phyloP scores from a whole-genome alignment of 23 tunicate genomes.

The Aplidium turbinatum region DNA sequence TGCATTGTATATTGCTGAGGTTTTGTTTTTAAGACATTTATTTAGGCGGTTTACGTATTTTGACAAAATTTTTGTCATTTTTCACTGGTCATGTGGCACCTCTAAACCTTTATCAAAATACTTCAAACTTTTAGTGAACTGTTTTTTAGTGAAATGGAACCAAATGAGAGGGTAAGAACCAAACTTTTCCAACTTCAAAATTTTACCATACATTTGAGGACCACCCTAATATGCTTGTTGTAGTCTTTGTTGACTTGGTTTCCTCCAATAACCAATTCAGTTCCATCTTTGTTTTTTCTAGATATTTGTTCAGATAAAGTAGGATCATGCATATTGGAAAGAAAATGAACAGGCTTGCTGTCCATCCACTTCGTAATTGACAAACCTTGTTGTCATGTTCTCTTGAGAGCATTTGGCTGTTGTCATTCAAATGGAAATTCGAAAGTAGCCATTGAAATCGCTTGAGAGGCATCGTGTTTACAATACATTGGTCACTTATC shows the following conservation, averaged over 20 bases:
- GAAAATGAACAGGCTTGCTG: conserved; percentile 13
- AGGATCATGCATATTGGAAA: conserved; percentile 18
- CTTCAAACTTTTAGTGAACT: no score
- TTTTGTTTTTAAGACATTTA: no score
- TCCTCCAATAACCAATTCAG: background rate
- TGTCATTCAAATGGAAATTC: conserved; percentile 7
- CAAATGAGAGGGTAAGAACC: no score
- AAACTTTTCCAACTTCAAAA: no score
- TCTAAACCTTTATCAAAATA: no score
- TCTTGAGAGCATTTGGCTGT: conserved; percentile 18
- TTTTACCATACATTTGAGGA: no score
- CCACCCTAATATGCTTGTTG: conserved; percentile 28
- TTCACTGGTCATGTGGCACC: no score
- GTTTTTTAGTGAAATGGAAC: no score
- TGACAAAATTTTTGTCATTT: no score
- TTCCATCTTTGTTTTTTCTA: conserved; percentile 31
- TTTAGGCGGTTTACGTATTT: no score
- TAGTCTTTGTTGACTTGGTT: conserved; percentile 27
- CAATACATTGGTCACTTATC: background rate
- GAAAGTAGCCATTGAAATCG: conserved; percentile 7
- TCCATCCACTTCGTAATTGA: conserved; percentile 31
- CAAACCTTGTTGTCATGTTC: background rate
- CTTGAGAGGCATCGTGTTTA: conserved; percentile 1
- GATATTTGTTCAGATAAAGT: background rate
- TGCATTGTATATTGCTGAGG: no score